Conservation (phyloP, 2,797 vertebrate genomes). For the Hoplostethus mediterraneus region DNA sequence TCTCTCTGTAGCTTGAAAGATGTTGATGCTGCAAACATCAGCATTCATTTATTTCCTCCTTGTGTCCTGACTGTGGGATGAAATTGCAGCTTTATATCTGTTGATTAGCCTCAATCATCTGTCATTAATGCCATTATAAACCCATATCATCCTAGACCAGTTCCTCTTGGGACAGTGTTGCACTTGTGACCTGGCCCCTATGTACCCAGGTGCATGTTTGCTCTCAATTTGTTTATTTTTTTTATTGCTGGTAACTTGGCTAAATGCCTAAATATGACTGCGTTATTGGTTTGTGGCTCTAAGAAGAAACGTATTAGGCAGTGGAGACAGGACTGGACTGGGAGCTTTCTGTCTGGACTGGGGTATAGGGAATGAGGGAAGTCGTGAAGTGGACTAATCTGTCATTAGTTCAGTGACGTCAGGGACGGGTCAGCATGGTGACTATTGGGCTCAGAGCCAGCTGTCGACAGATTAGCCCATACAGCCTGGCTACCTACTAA, state of each 20-base stretch:
- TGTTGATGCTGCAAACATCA: conserved; percentile 21
- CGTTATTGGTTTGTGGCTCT: too few species aligned
- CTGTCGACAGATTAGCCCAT: conserved; percentile 35
- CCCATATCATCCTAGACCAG: background rate
- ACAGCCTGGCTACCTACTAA: background rate
- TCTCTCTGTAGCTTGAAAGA: conserved; percentile 1
- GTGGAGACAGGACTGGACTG: too few species aligned
- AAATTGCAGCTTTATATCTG: conserved; percentile 58
- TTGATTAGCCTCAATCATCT: conserved; percentile 26
- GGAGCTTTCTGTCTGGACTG: background rate
- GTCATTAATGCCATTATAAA: background rate
- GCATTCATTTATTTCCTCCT: conserved; percentile 21
- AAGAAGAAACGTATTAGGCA: background rate
- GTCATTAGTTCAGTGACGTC: conserved; percentile 68
- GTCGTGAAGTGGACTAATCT: conserved; percentile 76
- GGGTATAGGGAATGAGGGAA: conserved; percentile 5
- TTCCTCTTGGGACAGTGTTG: background rate
- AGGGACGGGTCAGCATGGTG: conserved; percentile 40
- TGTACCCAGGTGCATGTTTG: background rate
- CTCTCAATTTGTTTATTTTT: background rate
- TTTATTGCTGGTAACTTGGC: too few species aligned
- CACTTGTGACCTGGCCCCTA: background rate
- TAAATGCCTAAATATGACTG: too few species aligned
- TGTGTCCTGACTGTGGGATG: conserved; percentile 41
- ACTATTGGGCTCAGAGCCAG: conserved; percentile 43